Conservation (phyloP, 2,113 vertebrate genomes). For the Oxyura jamaicensis region DNA sequence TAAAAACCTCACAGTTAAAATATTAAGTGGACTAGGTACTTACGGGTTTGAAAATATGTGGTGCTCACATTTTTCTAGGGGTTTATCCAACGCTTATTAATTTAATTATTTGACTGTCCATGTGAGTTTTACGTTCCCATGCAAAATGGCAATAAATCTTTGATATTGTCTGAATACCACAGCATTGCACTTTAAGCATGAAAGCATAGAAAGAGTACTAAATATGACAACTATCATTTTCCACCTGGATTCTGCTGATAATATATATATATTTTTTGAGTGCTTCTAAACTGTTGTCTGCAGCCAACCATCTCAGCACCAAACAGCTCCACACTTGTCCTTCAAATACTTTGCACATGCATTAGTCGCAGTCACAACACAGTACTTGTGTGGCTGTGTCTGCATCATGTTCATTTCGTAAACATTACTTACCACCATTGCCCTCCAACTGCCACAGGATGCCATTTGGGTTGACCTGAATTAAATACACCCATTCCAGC, state of each 20-base stretch:
- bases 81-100: not conserved
- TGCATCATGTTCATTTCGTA: accelerated
- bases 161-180: not conserved
- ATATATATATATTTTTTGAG: not conserved
- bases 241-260: not conserved
- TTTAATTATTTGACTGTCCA: not conserved
- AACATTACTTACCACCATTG: not conserved
- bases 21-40: not conserved
- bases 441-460: not conserved
- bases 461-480: not conserved
- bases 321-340: not conserved
- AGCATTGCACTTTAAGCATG: not conserved
- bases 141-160: not conserved
- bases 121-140: not conserved
- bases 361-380: not conserved
- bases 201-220: not conserved
- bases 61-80: not conserved
- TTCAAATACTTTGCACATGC: not conserved
- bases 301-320: not conserved
- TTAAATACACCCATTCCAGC: not conserved
- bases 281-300: not conserved
- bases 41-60: not conserved
- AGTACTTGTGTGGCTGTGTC: not conserved
- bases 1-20: not conserved
- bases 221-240: not conserved